Conservation (phyloP, 1,140 invertebrate species). For the Phymastichus coffea region DNA sequence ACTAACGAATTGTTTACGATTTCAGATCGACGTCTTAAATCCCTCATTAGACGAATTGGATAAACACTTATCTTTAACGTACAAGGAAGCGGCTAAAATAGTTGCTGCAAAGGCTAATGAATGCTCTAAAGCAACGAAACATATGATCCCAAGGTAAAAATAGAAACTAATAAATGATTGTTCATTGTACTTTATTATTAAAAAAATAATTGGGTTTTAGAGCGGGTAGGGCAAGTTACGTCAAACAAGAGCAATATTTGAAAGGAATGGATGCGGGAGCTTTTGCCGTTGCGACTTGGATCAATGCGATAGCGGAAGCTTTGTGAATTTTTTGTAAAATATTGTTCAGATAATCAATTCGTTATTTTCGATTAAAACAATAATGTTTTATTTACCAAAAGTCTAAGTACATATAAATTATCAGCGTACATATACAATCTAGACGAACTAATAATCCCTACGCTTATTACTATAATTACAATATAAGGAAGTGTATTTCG, state of each 20-base stretch:
- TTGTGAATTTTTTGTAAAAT: no score
- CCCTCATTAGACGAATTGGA: slow-evolving; percentile 46
- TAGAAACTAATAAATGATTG: not conserved
- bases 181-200: not conserved
- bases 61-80: slow-evolving; percentile 13
- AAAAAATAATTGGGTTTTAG: slow-evolving; percentile 46
- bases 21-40: slow-evolving; percentile 56
- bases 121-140: slow-evolving; percentile 58
- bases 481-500: slow-evolving; percentile 23
- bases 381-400: slow-evolving; percentile 28
- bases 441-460: slow-evolving; percentile 20
- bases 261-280: slow-evolving; percentile 68
- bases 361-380: slow-evolving; percentile 28
- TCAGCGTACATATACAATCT: slow-evolving; percentile 29
- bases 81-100: slow-evolving; percentile 29
- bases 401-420: slow-evolving; percentile 31
- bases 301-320: slow-evolving; percentile 50
- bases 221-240: slow-evolving; percentile 64
- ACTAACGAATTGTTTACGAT: slow-evolving; percentile 20
- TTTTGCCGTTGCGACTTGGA: slow-evolving; percentile 63
- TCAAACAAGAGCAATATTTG: slow-evolving; percentile 54
- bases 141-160: slow-evolving; percentile 60
- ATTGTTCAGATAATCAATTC: no score
- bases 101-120: slow-evolving; percentile 45
- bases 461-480: slow-evolving; percentile 22